These are phyloP conservation scores for Chymomyza caudatula DNA, from an alignment of 2,888 invertebrate species.

Conservation along the genomic window DNA sequence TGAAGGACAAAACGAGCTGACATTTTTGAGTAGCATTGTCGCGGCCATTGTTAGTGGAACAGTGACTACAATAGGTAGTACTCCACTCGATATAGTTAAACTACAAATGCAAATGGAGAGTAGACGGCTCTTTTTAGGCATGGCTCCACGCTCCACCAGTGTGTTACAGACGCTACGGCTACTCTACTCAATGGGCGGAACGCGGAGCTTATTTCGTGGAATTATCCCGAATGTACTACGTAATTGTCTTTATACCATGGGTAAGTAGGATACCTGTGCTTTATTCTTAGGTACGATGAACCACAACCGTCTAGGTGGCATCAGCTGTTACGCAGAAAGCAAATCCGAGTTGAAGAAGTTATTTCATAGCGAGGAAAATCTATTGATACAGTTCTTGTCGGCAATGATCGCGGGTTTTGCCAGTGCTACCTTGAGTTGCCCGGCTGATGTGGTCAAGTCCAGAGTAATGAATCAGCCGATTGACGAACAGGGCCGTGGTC, in stretches of 20 bases:
- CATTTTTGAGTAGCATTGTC: background rate
- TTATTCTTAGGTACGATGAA: too few species aligned
- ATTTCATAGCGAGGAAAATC: background rate
- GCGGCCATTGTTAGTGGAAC: background rate
- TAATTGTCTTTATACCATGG: slow-evolving; percentile 85
- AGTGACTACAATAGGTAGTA: slow-evolving; percentile 75
- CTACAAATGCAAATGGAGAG: slow-evolving; percentile 95
- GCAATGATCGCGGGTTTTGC: slow-evolving; percentile 84
- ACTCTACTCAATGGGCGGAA: slow-evolving; percentile 85
- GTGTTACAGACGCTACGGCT: slow-evolving; percentile 85
- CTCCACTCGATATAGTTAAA: slow-evolving; percentile 92
- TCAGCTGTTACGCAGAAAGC: slow-evolving; percentile 89
- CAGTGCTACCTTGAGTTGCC: slow-evolving; percentile 81
- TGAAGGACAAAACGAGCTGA: background rate
- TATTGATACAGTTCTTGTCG: slow-evolving; percentile 82
- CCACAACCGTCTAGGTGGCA: too few species aligned
- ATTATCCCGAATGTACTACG: slow-evolving; percentile 90
- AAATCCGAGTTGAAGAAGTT: background rate
- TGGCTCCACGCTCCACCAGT: slow-evolving; percentile 85
- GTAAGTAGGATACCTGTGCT: slow-evolving; percentile 57
- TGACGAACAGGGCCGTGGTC: slow-evolving; percentile 7
- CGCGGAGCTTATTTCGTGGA: slow-evolving; percentile 90
- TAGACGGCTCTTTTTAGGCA: slow-evolving; percentile 85
- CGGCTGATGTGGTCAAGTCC: slow-evolving; percentile 93
- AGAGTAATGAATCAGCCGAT: slow-evolving; percentile 91